phyloP scores from a whole-genome alignment of 1,140 invertebrate genomes.

The Ceratosolen fusciceps region DNA sequence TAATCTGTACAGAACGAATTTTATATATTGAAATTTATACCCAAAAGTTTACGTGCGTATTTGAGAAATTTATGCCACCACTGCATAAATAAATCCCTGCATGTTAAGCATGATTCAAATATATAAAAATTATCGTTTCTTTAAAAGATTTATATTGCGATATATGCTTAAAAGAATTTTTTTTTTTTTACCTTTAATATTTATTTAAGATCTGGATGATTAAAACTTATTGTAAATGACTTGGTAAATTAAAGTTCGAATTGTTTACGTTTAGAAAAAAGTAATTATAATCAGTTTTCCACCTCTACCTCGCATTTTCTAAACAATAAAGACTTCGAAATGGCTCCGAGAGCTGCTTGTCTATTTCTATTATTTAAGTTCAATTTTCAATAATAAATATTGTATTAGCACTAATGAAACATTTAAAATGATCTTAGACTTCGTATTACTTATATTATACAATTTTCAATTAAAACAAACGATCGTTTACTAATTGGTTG shows the following conservation, averaged over 20 bases:
- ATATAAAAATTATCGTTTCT: no score
- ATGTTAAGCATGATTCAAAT: constrained; percentile 43
- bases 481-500: constrained; percentile 39
- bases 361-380: constrained; percentile 12
- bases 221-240: not conserved
- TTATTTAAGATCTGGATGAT: constrained; percentile 44
- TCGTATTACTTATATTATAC: no score
- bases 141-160: no score
- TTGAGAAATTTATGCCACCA: no score
- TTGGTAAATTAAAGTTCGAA: constrained; percentile 30
- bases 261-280: constrained; percentile 16
- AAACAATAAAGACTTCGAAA: constrained; percentile 41
- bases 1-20: constrained; percentile 5
- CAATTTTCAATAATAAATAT: not conserved
- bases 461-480: constrained; percentile 22
- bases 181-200: not conserved
- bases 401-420: constrained; percentile 13
- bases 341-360: constrained; percentile 22
- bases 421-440: not conserved
- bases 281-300: constrained; percentile 20
- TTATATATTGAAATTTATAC: not conserved
- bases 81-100: constrained; percentile 44
- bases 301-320: constrained; percentile 43
- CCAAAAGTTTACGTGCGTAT: constrained; percentile 28
- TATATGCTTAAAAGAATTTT: not conserved